Evolutionary conservation across 1,140 invertebrate genomes (phyloP), one percentile per base, ranked within the genome.

Genomic region (Procambarus clarkii): DNA sequence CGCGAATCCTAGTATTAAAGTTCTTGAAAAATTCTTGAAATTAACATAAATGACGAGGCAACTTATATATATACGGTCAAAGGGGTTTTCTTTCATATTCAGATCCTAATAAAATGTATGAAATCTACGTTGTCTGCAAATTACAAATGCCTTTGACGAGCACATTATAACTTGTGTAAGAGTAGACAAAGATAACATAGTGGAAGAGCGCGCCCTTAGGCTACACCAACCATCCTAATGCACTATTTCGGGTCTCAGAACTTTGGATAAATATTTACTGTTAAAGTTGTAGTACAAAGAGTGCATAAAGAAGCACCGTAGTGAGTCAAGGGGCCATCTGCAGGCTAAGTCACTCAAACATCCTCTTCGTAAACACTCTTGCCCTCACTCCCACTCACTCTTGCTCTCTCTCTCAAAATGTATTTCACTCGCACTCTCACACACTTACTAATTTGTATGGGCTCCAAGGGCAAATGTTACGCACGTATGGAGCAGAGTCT

Each of bases 241-340:
- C 69, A 34, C 21, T 21, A 5, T 74, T 34, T 74, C n/a, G 5
- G 24, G 34, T 74, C 69, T 34, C 69, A 74, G 69, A 74, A 74
- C 69, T 74, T 74, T n/a, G 24, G n/a, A 2, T 74, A 24, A 24
- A 74, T 11, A 74, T 74, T 74, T 44, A 74, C n/a, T 34, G 5
- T 9, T 4, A n/a, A 74, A 74, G 69, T 74, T 74, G 13, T 3
- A 21, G 64, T 11, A 11, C 21, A 74, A 34, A 24, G 21, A 24
- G 46, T 69, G 84, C 13, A 77, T 48, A 46, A 77, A 69, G 50
- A 76, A 45, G 60, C 60, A 44, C 7, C 15, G 46, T 45, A 54
- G 84, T n/a, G 84, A 77, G 84, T 86, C 74, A 86, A 24, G n/a
- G 46, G 74, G 50, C 74, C 74, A 76, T 86, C 69, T 76, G 84